Evolutionary conservation across 2,888 invertebrate genomes (phyloP), one percentile per base, ranked within the genome.

Genomic region (Graphium colonna): DNA sequence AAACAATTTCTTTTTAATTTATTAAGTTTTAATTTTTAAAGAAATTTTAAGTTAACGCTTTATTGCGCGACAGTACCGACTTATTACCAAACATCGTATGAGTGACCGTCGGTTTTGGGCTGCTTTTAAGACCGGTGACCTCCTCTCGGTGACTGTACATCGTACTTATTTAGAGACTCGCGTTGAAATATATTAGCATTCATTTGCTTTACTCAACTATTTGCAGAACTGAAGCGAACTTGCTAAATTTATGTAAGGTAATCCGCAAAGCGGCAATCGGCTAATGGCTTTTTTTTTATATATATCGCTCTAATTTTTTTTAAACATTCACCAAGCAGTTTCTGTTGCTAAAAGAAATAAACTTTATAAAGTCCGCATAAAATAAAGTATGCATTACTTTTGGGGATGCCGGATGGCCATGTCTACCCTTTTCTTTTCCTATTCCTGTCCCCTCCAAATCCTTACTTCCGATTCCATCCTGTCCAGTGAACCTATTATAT

Each of bases 61-160:
- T 60, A 57, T 47, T 50, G 51, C 46, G 31, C 42, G 52, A 60
- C 57, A 61, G 56, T 62, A 58, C 55, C 43, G 10, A 51, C 52
- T 12, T 8, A 5, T 21, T 43, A 52, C 52, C 68, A 65, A 67
- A 69, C 68, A 63, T 60, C 63, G 61, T 58, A 69, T 63, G 63
- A 67, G 63, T 55, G 67, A 64, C 64, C 64, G 60, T 55, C n/a
- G 51, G 62, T 59, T 59, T 57, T 36, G 47, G 59, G 56, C 57
- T 60, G 52, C 65, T 62, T 64, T 65, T 63, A 60, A 64, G 46
- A 46, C 42, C 43, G 52, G 42, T 47, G 52, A 17, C 42, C 53
- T 54, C 45, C 46, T 26, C 26, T 18, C 17, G 16, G 33, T 18
- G 18, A 39, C 39, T 17, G 38, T 39, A 40, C 18, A 58, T 60